Evolutionary conservation across 53 echinoderm and acorn worm species (phyloP).

Genomic region (Holothuria scabra): DNA sequence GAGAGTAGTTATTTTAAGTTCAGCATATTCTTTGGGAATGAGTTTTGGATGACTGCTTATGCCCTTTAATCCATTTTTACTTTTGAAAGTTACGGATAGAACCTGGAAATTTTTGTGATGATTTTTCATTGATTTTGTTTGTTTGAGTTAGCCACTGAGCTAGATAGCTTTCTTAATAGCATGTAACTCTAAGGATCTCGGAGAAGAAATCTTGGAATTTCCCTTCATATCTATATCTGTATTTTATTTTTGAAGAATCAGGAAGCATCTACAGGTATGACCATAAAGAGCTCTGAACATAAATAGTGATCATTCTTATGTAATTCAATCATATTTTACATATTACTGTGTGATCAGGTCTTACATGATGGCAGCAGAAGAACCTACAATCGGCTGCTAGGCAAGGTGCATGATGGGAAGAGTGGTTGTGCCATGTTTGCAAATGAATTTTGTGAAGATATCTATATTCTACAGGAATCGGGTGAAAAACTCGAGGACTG

Average conservation of each 20-base stretch:
- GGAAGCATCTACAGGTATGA: too few relatives aligned
- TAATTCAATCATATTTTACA: too few relatives aligned
- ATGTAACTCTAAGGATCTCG: background rate
- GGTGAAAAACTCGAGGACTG: conserved; percentile 78
- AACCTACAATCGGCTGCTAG: conserved; percentile 59
- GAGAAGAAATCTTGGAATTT: background rate
- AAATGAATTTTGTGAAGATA: conserved; percentile 86
- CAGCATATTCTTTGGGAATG: too few relatives aligned
- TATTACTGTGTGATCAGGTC: conserved; percentile 45
- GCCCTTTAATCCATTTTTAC: too few relatives aligned
- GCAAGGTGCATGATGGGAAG: conserved; percentile 76
- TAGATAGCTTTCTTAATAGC: too few relatives aligned
- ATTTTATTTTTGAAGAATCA: too few relatives aligned
- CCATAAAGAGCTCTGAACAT: background rate
- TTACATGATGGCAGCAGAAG: conserved; percentile 77
- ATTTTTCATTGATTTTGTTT: too few relatives aligned
- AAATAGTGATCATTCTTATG: background rate
- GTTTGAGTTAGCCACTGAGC: too few relatives aligned
- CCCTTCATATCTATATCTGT: background rate
- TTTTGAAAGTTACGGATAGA: too few relatives aligned
- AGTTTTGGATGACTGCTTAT: too few relatives aligned
- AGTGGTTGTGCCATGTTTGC: conserved; percentile 79
- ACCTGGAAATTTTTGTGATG: too few relatives aligned
- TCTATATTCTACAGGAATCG: conserved; percentile 57
- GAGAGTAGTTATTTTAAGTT: too few relatives aligned